Base-by-base conservation (phyloP, 1,140 invertebrate genomes). In the Platyura marginata region DNA sequence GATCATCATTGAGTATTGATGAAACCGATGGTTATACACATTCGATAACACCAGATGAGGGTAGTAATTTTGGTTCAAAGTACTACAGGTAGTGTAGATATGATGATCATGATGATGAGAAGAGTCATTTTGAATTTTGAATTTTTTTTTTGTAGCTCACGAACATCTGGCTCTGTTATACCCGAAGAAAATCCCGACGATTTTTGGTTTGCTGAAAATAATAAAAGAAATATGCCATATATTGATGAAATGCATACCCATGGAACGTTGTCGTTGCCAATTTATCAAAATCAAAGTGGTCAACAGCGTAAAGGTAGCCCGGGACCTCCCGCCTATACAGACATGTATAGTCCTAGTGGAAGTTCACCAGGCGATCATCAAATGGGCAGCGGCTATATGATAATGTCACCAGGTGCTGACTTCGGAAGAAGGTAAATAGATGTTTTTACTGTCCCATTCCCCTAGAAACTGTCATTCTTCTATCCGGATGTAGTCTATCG, bases 1-100 rank as follows among this genome's bases (percentile, higher is more conserved):
- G 77, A 16, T 78, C 75, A 0, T 79, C 77, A 4, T 59, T 77
- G 3, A 80, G 77, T 22, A 70, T 79, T 53, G 73, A 77, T 45
- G 77, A 79, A 34, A 65, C 68, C 1, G 67, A 67, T 1, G 63
- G 46, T 34, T 41, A 45, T 18, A 20, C 33, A 19, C 49, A 51
- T 36, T 43, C 43, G n/a, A 36, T 73, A 16, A 75, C 74, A 1
- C 72, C 75, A 0, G 77, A 81, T 47, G 76, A 80, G 50, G 71
- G 69, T 44, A 56, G 55, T 9, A 63, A 45, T 23, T 38, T 35
- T 21, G 47, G 51, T 44, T 38, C 46, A 20, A 16, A 47, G 20
- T 44, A 29, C 36, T 42, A 34, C 15, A 44, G 45, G 40, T 46
- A 23, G 44, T 4, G 10, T 9, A 29, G 6, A 39, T 13, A 29